Evolutionary conservation across 2,797 vertebrate species (phyloP).

Genomic region (Syndactyla subalaris): DNA sequence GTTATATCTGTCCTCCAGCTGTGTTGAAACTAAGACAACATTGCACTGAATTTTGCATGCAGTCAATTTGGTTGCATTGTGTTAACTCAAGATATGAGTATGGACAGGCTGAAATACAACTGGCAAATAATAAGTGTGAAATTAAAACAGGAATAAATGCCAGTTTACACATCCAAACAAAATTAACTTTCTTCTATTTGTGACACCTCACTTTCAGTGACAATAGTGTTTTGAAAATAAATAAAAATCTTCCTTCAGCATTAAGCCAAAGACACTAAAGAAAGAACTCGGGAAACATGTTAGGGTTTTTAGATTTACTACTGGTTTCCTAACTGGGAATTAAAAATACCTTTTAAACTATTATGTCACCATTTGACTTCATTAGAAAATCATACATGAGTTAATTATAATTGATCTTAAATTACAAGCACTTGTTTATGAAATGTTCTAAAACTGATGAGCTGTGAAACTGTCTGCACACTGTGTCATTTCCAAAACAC

Average conservation of each 20-base stretch:
- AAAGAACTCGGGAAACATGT: background rate
- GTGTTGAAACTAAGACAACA: background rate
- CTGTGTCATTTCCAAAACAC: slow-evolving; percentile 24
- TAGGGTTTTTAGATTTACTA: slow-evolving; percentile 24
- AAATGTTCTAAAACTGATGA: slow-evolving; percentile 49
- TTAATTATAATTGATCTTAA: slow-evolving; percentile 51
- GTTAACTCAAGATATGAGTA: background rate
- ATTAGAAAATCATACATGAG: slow-evolving; percentile 54
- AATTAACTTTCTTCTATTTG: background rate
- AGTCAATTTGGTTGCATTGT: background rate
- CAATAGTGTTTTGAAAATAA: background rate
- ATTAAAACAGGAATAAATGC: slow-evolving; percentile 1
- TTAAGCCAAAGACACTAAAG: background rate
- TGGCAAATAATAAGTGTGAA: slow-evolving; percentile 1
- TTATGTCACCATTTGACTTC: slow-evolving; percentile 51
- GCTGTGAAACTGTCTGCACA: background rate
- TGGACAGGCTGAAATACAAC: slow-evolving; percentile 24
- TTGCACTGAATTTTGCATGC: background rate
- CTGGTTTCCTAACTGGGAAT: slow-evolving; percentile 35
- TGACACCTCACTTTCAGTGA: background rate
- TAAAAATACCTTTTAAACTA: slow-evolving; percentile 25
- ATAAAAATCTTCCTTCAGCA: background rate
- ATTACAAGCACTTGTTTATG: slow-evolving; percentile 57
- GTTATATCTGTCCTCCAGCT: background rate
- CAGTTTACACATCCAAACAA: background rate